Conservation (phyloP, 2,797 vertebrate genomes). For the Anabas testudineus region DNA sequence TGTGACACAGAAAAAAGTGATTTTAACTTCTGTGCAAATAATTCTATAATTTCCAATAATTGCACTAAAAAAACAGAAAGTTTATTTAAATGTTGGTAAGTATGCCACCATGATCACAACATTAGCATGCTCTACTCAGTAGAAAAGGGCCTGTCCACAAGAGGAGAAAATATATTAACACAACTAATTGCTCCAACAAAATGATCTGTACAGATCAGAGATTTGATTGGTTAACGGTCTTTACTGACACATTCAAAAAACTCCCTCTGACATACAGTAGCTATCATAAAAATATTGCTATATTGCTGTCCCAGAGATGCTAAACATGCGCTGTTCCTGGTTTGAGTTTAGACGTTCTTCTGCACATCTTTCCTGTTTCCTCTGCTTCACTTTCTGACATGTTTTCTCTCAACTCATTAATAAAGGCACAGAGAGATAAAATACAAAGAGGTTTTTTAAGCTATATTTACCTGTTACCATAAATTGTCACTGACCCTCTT, state of each 20-base stretch:
- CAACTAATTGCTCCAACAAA: not conserved
- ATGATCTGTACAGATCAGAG: too few species aligned
- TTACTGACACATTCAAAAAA: too few species aligned
- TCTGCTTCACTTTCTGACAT: too few species aligned
- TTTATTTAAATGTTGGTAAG: conserved; percentile 6
- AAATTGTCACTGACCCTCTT: not conserved
- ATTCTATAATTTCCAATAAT: not conserved
- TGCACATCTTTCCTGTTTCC: not conserved
- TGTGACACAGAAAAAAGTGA: not conserved
- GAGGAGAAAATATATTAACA: not conserved
- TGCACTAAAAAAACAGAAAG: not conserved
- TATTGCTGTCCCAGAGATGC: too few species aligned
- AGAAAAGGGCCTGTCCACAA: not conserved
- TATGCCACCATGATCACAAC: conserved; percentile 1
- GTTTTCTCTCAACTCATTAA: not conserved
- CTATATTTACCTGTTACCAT: too few species aligned
- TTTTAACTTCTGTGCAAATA: not conserved
- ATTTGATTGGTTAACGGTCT: too few species aligned
- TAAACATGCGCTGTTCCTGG: too few species aligned
- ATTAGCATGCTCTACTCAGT: not conserved
- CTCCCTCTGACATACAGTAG: too few species aligned
- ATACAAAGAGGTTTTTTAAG: too few species aligned
- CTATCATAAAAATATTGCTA: too few species aligned
- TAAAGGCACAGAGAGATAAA: not conserved
- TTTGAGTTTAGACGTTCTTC: too few species aligned